Evolutionary conservation across 2,113 vertebrate species (phyloP), one percentile per base, ranked within the genome.

Genomic region (Chamaea fasciata): DNA sequence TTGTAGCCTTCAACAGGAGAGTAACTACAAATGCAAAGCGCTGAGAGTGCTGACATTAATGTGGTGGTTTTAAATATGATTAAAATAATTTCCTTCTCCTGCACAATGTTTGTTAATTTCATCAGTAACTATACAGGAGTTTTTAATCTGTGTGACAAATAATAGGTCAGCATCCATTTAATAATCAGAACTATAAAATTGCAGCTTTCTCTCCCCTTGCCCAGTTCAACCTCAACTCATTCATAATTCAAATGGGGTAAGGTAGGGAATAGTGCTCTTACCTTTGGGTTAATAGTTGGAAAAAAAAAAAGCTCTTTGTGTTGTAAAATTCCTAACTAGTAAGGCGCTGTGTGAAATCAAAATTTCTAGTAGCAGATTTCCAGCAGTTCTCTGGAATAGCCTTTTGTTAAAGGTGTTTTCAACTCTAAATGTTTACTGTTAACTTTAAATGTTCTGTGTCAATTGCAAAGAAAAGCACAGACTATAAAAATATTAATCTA

Each of bases 381-480:
- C 90, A 41, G 62, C 49, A 23, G 13, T 84, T 87, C 41, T 92
- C 56, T 63, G 24, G 94, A 96, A 60, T 74, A 35, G 71, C 57
- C 74, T 87, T 35, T 87, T 80, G 52, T 60, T 88, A 15, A 92
- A 77, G 50, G 44, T 49, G 60, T 6, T 77, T 91, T 63, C 89
- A 41, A 63, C 37, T 59, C 55, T 70, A 80, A 85, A 64, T 62
- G 27, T 39, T 86, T 31, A 31, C 13, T 76, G 14, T n/a, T 84
- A n/a, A 49, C 44, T 70, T 82, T 44, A 93, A 90, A 73, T 64
- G 30, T 55, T 60, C 82, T 14, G 49, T 87, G 33, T 33, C 77
- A 91, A 62, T 86, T 84, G 74, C 74, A 39, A 59, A 94, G 79
- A 60, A 88, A 94, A 95, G 86, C n/a, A 8, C 64, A 67, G 70